Evolutionary conservation across 1,140 invertebrate species (phyloP), one percentile per base, ranked within the genome.

Genomic region (Sitobion miscanthi): DNA sequence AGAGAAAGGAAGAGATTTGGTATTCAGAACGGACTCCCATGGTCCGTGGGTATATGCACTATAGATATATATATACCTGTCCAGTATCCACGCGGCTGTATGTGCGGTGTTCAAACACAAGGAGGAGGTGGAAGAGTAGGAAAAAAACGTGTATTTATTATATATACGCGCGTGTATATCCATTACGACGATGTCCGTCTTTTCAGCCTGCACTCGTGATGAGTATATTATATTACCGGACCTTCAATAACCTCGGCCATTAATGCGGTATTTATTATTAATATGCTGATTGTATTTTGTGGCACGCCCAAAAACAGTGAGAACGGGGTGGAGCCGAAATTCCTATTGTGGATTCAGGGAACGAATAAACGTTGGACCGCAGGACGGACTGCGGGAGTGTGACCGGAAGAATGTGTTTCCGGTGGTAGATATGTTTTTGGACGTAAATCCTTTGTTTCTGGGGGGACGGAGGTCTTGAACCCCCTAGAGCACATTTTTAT

Each of bases 181-280:
- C 91, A 86, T 93, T 86, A 93, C 91, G 82, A 25, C 49, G n/a
- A 42, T 35, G 91, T 57, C 91, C 77, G 91, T 93, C 91, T 93
- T 86, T 86, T 54, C 91, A 57, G 91, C 77, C 45, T 42, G 91
- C 91, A 45, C 82, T 93, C 91, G 91, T 93, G 91, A 93, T 93
- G 91, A 93, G 91, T 93, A 93, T 93, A 93, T 93, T 93, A 93
- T 93, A 93, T 93, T 93, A 93, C 91, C 82, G 49, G 91, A 54
- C 49, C 91, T 86, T 86, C 91, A 54, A 93, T 93, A 85, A 93
- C 91, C 91, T 82, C 91, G 35, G 91, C 91, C 82, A 54, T 92
- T 92, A 93, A 86, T 93, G 47, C 47, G 52, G 91, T 85, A 86
- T 93, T 93, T 93, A 93, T 93, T 93, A 93, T 93, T 93, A 93